These are phyloP conservation scores for Orchesellides sinensis DNA, from an alignment of 2,888 invertebrate genomes.

Conservation along the genomic window DNA sequence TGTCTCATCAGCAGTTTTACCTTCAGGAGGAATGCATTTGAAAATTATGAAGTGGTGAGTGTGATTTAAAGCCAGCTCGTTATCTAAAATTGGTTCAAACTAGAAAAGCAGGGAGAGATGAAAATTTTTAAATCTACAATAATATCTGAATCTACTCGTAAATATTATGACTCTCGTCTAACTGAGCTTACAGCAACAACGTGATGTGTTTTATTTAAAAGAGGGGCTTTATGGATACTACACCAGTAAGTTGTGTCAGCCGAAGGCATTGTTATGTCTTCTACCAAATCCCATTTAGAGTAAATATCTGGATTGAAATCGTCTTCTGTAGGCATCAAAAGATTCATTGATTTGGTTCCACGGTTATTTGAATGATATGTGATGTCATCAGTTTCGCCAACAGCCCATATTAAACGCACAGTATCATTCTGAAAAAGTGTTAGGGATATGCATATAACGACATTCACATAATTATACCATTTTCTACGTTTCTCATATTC, in stretches of 20 bases:
- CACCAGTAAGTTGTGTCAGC: conserved; percentile 84
- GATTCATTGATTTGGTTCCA: conserved; percentile 11
- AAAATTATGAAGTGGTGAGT: conserved; percentile 43
- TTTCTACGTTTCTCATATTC: not conserved
- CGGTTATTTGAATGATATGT: not conserved
- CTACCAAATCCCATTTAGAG: not conserved
- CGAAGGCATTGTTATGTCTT: conserved; percentile 20
- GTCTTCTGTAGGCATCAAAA: not conserved
- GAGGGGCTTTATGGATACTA: conserved; percentile 88
- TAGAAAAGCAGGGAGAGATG: not conserved
- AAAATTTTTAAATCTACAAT: not conserved
- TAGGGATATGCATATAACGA: not conserved
- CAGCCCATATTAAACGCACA: not conserved
- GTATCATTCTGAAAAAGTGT: conserved; percentile 12
- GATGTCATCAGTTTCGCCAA: not conserved
- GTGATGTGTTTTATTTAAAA: conserved; percentile 82
- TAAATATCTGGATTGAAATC: conserved; percentile 81
- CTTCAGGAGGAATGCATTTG: conserved; percentile 27
- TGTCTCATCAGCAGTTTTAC: conserved; percentile 10
- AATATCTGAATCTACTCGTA: not conserved
- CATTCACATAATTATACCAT: not conserved
- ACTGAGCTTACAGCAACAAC: conserved; percentile 82
- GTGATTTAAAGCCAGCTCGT: conserved; percentile 7
- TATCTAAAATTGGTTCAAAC: conserved; percentile 23
- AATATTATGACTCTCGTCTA: not conserved